A percentile compares a stretch with the other conserved stretches of the same genome.
These are phyloP conservation scores for Leucozona laternaria DNA, from an alignment of 2,888 invertebrate genomes.

Conservation along the genomic window DNA sequence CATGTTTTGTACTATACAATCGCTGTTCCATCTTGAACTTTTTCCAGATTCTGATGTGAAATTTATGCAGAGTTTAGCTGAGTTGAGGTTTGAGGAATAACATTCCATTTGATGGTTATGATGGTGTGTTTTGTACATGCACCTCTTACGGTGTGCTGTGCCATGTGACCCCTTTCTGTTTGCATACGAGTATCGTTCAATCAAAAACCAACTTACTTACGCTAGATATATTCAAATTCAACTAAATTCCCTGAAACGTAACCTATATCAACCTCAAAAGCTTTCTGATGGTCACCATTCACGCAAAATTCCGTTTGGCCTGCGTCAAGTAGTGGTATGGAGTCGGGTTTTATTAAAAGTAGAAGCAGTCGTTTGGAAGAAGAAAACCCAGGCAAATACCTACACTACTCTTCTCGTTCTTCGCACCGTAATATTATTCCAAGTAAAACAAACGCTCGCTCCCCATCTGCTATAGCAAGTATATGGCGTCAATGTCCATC, in stretches of 20 bases:
- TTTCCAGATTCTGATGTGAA: conserved; percentile 12
- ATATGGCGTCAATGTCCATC: conserved; percentile 27
- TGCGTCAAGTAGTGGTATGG: conserved; percentile 1
- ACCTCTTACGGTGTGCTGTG: background rate
- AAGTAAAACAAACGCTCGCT: conserved; percentile 35
- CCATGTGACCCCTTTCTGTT: background rate
- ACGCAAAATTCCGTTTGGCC: conserved; percentile 57
- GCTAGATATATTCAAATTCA: conserved; percentile 39
- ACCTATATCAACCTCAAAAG: conserved; percentile 31
- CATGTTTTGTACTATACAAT: conserved; percentile 14
- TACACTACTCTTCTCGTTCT: background rate
- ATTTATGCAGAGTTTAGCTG: conserved; percentile 3
- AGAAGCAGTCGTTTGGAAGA: conserved; percentile 36
- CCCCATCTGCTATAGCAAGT: conserved; percentile 28
- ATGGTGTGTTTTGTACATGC: background rate
- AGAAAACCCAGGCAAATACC: conserved; percentile 6
- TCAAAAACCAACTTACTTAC: conserved; percentile 52
- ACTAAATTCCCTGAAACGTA: conserved; percentile 30
- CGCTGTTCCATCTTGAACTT: conserved; percentile 23
- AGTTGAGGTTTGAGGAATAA: conserved; percentile 1
- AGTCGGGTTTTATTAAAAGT: conserved; percentile 24
- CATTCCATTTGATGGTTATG: conserved; percentile 23
- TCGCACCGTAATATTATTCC: conserved; percentile 13
- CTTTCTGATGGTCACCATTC: conserved; percentile 62
- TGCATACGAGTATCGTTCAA: conserved; percentile 58